Base-by-base conservation (phyloP, 2,113 vertebrate genomes). In the Megaceryle maxima region DNA sequence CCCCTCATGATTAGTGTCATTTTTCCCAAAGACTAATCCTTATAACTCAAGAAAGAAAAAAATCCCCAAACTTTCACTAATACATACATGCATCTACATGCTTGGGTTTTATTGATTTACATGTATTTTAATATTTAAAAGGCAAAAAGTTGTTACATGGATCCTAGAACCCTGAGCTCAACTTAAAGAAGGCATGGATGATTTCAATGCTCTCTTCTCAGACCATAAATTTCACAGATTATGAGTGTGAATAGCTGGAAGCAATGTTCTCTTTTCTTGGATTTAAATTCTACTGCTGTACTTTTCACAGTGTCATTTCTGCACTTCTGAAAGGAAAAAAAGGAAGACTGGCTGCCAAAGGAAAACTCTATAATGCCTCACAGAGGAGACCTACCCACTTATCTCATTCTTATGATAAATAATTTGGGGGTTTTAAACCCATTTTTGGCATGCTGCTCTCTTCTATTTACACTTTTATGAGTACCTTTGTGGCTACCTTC, bases 171-270 rank as follows among this genome's bases (percentile, higher is more conserved):
- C 10, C 25, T 25, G 46, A 78, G 33, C 18, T 92, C 39, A 72
- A 9, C 87, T 95, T 91, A 60, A 77, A 83, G 56, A 62, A 64
- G 20, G 41, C 68, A 64, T 44, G 11, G 57, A 21, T 94, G 90
- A 92, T 96, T 96, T 94, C 83, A 83, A 0, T 75, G 31, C 63
- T 81, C 26, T 76, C 59, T 80, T 93, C 67, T 92, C 39, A 62
- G 31, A 63, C 48, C 78, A 68, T 95, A 74, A 87, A 93, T 96
- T 94, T 94, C 72, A 88, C 80, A 76, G 77, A 63, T 90, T 95
- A 74, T 81, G 50, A 80, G 67, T 67, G 41, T 81, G 73, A 95
- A 64, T 89, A 86, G 46, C 84, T 88, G 78, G 91, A 96, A 96
- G 75, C 28, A 77, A 50, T 60, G 25, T 90, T 90, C 90, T 70